Base-by-base conservation (phyloP, 2,797 vertebrate species). In the Pseudopleuronectes americanus region DNA sequence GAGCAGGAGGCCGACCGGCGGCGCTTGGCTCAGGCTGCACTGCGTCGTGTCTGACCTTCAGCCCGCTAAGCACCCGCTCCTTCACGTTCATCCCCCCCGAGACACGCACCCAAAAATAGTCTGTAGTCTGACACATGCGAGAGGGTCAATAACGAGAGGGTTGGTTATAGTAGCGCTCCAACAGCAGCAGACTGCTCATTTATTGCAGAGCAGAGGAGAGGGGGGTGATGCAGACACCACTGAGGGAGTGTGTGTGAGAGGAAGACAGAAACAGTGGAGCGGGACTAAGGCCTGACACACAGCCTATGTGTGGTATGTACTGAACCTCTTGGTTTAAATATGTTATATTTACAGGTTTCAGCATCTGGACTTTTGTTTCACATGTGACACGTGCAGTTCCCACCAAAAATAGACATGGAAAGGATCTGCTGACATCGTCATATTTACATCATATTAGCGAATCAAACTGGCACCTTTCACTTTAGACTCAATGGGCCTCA, bases 11-110 rank as follows among this genome's bases (percentile, higher is more conserved):
- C 85, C 75, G 36, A 74, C 58, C 78, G 36, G 79, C 58, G 85
- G 87, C 85, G 43, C 76, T 81, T 19, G 68, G 51, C 79, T 90
- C 85, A 64, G 84, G 80, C 77, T 60, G 71, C 70, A 77, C 68
- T 79, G 87, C 84, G 88, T 90, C 83, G 80, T 74, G 84, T 85
- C 87, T 91, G 90, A 90, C 89, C 89, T 91, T 93, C 85, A 91
- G 84, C 81, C 76, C 72, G 83, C 84, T 68, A 68, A 90, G 73
- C 79, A 80, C 80, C 75, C 65, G 58, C 82, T 78, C 66, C 71
- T 80, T 79, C 86, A 81, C 70, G 43, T 78, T 76, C 85, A 65
- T 49, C 81, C 77, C 26, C 49, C 41, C 22, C 12, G 54, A 78
- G 81, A 84, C 43, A n/a, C 1, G 51, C 57, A 33, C 74, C 81